Evolutionary conservation across 2,113 vertebrate genomes (phyloP).

Genomic region (Callionymus lyra): DNA sequence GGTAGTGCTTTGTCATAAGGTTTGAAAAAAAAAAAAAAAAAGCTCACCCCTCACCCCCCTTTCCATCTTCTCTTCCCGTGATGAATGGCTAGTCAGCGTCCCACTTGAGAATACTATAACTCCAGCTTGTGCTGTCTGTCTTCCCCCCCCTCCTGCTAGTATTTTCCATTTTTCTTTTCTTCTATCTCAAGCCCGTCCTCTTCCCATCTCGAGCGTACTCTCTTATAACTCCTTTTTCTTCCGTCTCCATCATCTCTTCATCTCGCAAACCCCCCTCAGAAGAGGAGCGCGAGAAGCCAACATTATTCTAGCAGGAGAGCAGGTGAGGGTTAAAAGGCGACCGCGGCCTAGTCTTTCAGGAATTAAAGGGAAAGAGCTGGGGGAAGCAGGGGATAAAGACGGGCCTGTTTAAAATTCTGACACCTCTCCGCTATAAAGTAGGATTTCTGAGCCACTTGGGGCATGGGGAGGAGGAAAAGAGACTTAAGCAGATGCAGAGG

Average conservation of each 20-base stretch:
- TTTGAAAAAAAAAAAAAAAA: conserved; percentile 41
- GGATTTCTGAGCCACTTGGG: conserved; percentile 69
- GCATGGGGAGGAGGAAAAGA: conserved; percentile 55
- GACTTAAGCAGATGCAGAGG: conserved; percentile 67
- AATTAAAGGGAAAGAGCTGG: conserved; percentile 59
- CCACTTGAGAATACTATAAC: conserved; percentile 51
- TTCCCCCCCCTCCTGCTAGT: conserved; percentile 33
- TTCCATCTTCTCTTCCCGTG: conserved; percentile 38
- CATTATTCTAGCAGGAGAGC: conserved; percentile 60
- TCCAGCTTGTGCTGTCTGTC: conserved; percentile 38
- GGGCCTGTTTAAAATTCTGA: conserved; percentile 67
- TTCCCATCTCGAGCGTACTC: conserved; percentile 20
- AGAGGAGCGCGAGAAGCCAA: conserved; percentile 28
- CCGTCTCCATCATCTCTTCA: conserved; percentile 25
- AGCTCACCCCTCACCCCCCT: conserved; percentile 6
- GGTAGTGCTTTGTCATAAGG: conserved; percentile 58
- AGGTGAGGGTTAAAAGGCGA: conserved; percentile 65
- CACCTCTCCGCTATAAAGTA: conserved; percentile 67
- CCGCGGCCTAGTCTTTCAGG: conserved; percentile 58
- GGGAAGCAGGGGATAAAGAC: conserved; percentile 62
- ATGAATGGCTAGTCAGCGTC: conserved; percentile 58
- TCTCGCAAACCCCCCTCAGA: neutral
- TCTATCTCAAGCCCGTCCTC: conserved; percentile 42
- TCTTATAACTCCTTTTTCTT: conserved; percentile 14
- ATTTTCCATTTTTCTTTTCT: conserved; percentile 28